A percentile compares a stretch with the other conserved stretches of the same genome.
phyloP scores from a whole-genome alignment of 2,113 vertebrate species.

The Apistogramma diplotaenia region DNA sequence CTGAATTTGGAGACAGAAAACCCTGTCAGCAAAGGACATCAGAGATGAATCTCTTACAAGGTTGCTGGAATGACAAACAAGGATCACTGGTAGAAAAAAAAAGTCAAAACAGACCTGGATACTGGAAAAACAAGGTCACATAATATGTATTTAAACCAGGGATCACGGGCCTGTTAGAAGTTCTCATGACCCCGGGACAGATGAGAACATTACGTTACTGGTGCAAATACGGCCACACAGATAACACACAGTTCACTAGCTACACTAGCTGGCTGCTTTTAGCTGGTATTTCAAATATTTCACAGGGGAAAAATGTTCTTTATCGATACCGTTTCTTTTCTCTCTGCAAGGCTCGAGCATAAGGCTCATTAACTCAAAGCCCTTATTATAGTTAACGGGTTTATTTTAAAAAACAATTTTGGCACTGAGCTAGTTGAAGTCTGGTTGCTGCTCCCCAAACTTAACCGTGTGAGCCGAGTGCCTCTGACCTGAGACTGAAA shows the following conservation, averaged over 20 bases:
- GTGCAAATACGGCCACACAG: slow-evolving; percentile 50
- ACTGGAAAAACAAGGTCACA: slow-evolving; percentile 24
- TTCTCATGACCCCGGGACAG: slow-evolving; percentile 50
- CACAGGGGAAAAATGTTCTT: not conserved
- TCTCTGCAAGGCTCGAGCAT: not conserved
- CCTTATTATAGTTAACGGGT: not conserved
- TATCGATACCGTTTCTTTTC: not conserved
- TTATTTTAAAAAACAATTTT: not conserved
- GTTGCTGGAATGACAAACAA: not conserved
- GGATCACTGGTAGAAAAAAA: not conserved
- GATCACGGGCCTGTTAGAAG: slow-evolving; percentile 53
- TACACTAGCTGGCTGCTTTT: not conserved
- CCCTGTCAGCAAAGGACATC: not conserved
- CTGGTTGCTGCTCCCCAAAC: not conserved
- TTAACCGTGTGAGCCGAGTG: not conserved
- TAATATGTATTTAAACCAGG: slow-evolving; percentile 54
- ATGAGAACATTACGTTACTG: slow-evolving; percentile 49
- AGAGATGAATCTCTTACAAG: not conserved
- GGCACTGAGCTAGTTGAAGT: not conserved
- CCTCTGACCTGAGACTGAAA: not conserved
- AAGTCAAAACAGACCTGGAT: not conserved
- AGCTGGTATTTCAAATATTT: not conserved
- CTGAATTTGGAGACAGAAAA: not conserved
- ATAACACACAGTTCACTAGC: slow-evolving; percentile 40
- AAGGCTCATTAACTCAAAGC: not conserved